Evolutionary conservation across 2,113 vertebrate species (phyloP).

Genomic region (Pampusana beccarii): DNA sequence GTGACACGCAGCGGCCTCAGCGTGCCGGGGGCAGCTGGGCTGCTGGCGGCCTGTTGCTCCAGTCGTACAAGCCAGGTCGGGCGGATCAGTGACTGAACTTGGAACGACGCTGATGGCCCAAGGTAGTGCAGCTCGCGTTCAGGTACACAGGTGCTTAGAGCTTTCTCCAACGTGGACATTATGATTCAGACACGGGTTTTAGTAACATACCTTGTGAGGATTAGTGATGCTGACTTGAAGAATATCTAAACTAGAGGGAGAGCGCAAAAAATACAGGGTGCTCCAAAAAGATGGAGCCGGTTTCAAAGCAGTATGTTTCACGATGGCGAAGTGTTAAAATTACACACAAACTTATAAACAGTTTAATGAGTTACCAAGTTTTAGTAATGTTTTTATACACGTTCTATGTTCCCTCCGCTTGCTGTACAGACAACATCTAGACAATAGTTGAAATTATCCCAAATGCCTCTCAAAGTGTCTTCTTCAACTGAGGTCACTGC

Average conservation of each 20-base stretch:
- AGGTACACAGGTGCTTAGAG: background rate
- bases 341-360: too few relatives aligned
- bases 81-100: accelerated
- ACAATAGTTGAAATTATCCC: too few relatives aligned
- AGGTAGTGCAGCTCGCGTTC: background rate
- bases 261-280: background rate
- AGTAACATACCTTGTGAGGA: accelerated
- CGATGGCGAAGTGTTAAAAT: too few relatives aligned
- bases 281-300: too few relatives aligned
- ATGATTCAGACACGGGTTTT: accelerated
- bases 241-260: background rate
- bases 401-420: too few relatives aligned
- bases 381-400: too few relatives aligned
- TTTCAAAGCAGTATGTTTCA: too few relatives aligned
- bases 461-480: too few relatives aligned
- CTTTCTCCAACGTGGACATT: accelerated
- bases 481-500: too few relatives aligned
- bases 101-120: accelerated
- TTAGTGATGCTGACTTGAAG: accelerated
- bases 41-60: accelerated
- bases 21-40: accelerated
- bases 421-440: too few relatives aligned
- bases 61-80: accelerated
- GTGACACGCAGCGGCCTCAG: accelerated
- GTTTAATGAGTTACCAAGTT: too few relatives aligned